Base-by-base conservation (phyloP, 2,797 vertebrate species). In the Pogoniulus pusillus region DNA sequence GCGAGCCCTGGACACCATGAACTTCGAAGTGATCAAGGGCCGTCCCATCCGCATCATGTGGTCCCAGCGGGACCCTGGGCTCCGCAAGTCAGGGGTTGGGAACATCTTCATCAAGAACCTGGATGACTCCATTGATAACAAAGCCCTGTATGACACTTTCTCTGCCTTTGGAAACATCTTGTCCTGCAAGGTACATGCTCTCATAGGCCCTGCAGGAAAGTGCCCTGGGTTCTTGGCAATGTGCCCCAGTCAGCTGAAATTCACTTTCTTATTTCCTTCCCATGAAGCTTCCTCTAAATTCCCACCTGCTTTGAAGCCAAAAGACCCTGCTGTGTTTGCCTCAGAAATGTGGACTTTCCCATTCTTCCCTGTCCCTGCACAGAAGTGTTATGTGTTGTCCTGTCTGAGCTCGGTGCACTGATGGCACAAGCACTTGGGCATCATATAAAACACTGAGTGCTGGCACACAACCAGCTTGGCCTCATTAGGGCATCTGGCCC, bases 71-170 rank as follows among this genome's bases (percentile, higher is more conserved):
- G 99, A 99, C 96, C 99, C 99, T 0, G 98, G 98, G 66, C 98
- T 99, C 83, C 98, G 99, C 93, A 99, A 98, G 95, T 99, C 99
- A 0, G 99, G 99, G 13, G 97, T 99, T 83, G 99, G 99, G 65
- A 99, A 99, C 35, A 96, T 99, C 93, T 99, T 99, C 85, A 99
- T 99, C 97, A 99, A 99, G 97, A 99, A 99, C 96, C 98, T 99
- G 96, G 99, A 99, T 35, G 98, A 99, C 57, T 99, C 99, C 23
- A 99, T 99, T 59, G 99, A 99, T 94, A 99, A 99, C 96, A 99
- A 99, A 96, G 99, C 99, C 26, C 97, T 99, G 77, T 99, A 99
- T 4, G 99, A 99, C 86, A 99, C 99, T 1, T 99, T 99, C 96
- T 99, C 99, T 4, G 97, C 98, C 65, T 99, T 99, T 43, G 99